Percentiles rank a stretch among this genome's conserved stretches.
These are phyloP conservation scores for Orchesella cincta DNA, from an alignment of 1,140 invertebrate species.

Conservation along the genomic window DNA sequence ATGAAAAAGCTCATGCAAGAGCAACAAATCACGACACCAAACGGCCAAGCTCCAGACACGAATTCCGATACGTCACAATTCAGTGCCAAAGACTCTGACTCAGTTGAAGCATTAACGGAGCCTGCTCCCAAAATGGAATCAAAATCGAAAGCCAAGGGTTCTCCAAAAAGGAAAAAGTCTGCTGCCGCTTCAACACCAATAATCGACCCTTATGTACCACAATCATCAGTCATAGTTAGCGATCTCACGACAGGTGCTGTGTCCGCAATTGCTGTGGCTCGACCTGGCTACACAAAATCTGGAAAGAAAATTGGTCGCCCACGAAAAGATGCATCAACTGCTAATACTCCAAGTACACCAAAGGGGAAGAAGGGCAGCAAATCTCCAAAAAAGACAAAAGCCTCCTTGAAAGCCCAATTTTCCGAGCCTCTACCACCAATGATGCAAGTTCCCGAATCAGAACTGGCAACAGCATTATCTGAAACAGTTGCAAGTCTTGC, in stretches of 20 bases:
- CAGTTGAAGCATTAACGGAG: neutral
- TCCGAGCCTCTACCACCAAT: no score
- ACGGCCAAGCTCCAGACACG: neutral
- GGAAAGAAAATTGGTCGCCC: conserved; percentile 3
- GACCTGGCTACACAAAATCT: conserved; percentile 8
- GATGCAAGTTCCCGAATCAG: no score
- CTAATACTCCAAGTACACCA: neutral
- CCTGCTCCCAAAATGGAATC: neutral
- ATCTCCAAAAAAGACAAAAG: neutral
- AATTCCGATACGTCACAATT: neutral
- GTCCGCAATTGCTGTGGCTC: neutral
- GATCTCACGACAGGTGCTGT: neutral
- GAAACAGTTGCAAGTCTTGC: no score
- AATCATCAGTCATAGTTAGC: neutral
- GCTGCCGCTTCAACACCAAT: neutral
- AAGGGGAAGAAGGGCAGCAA: neutral
- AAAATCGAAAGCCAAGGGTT: neutral
- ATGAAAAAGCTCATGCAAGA: conserved; percentile 44
- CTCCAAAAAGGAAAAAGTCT: conserved; percentile 19
- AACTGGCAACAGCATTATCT: no score
- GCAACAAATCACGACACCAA: conserved; percentile 24
- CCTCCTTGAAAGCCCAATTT: no score
- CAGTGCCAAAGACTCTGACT: conserved; percentile 1
- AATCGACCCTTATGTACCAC: neutral
- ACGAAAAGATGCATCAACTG: neutral